A percentile compares a stretch with the other conserved stretches of the same genome.
Conservation (phyloP, 2,888 invertebrate genomes). For the Diplazon laetatorius region DNA sequence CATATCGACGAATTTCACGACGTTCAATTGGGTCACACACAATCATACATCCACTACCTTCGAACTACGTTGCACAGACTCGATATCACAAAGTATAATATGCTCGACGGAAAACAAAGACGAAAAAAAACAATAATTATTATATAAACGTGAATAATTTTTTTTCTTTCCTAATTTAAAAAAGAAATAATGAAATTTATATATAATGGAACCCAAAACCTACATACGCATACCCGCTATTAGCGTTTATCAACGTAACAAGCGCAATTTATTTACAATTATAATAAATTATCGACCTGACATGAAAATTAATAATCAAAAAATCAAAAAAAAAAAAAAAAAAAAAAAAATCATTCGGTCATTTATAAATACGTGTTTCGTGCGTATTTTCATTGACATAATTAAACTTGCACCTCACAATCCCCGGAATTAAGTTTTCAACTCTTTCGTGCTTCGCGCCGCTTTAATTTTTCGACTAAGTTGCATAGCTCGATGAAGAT, state of each 20-base stretch:
- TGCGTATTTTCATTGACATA: conserved; percentile 56
- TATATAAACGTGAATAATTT: conserved; percentile 1
- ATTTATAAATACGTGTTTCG: conserved; percentile 58
- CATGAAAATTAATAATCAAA: conserved; percentile 35
- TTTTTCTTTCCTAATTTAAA: conserved; percentile 22
- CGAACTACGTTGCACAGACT: conserved; percentile 21
- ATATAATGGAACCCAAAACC: conserved; percentile 31
- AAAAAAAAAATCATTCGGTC: conserved; percentile 39
- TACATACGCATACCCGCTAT: conserved; percentile 16
- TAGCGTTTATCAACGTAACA: conserved; percentile 39
- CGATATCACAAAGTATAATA: conserved; percentile 30
- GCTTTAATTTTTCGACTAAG: conserved; percentile 35
- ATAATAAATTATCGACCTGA: conserved; percentile 43
- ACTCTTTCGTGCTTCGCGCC: conserved; percentile 48
- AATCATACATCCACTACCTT: conserved; percentile 25
- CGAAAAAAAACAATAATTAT: conserved; percentile 1
- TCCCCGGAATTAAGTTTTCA: conserved; percentile 32
- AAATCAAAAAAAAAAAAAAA: conserved; percentile 27
- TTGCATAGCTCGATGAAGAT: conserved; percentile 47
- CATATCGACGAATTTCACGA: conserved; percentile 15
- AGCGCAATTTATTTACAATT: conserved; percentile 49
- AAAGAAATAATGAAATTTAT: conserved; percentile 16
- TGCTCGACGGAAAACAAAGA: conserved; percentile 20
- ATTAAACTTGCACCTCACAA: conserved; percentile 49
- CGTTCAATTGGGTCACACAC: not conserved